phyloP scores from a whole-genome alignment of 2,888 invertebrate species.

The Rotaria sp. region DNA sequence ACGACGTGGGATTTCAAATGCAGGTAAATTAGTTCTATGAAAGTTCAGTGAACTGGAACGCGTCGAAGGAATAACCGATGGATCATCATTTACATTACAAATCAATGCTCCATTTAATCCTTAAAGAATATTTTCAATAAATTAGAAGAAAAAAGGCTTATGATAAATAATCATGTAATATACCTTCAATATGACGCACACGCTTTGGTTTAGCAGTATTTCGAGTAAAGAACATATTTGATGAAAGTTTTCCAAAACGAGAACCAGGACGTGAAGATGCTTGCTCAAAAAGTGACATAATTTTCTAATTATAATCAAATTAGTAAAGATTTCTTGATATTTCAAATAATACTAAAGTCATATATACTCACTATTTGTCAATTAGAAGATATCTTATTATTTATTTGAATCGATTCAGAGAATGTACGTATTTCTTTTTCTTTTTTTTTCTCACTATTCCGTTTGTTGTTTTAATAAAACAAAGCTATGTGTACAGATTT shows the following conservation, averaged over 20 bases:
- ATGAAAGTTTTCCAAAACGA: not conserved
- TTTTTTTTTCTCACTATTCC: not conserved
- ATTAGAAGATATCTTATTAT: not conserved
- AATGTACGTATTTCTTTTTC: not conserved
- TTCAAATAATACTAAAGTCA: not conserved
- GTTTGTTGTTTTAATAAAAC: not conserved
- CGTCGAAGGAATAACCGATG: not conserved
- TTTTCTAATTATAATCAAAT: not conserved
- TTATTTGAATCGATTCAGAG: not conserved
- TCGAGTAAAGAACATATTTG: conserved; percentile 36
- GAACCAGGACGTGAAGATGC: not conserved
- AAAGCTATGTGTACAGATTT: not conserved
- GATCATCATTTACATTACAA: conserved; percentile 37
- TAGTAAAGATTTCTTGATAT: not conserved
- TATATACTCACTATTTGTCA: not conserved
- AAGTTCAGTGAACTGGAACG: not conserved
- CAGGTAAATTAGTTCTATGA: conserved; percentile 6
- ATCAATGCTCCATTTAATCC: conserved; percentile 35
- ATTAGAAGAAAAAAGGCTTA: too few species aligned
- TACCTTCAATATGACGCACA: conserved; percentile 36
- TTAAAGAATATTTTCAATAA: not conserved
- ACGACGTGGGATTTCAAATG: conserved; percentile 21
- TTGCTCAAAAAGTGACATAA: not conserved
- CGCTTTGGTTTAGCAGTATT: conserved; percentile 39
- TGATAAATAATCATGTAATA: too few species aligned